Evolutionary conservation across 2,888 invertebrate species (phyloP).

Genomic region (Clusia tigrina): DNA sequence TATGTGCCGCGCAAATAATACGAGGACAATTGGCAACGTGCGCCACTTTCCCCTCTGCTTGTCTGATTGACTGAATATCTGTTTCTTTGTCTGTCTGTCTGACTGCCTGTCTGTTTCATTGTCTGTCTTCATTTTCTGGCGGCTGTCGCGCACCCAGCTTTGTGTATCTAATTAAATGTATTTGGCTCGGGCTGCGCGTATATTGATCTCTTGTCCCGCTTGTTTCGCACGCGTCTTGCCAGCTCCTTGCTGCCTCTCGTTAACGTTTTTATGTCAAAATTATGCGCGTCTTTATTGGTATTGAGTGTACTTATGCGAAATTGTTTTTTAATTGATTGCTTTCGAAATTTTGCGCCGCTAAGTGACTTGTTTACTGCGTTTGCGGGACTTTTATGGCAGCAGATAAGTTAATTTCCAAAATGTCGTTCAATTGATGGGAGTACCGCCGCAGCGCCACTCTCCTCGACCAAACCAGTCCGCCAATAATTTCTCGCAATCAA

Average conservation of each 20-base stretch:
- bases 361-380: not conserved
- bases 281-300: constrained; percentile 25
- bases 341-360: constrained; percentile 9
- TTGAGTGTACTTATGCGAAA: constrained; percentile 15
- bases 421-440: too few relatives aligned
- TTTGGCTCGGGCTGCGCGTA: not conserved
- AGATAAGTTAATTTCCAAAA: constrained; percentile 5
- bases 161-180: constrained; percentile 7
- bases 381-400: not conserved
- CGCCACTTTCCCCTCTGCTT: not conserved
- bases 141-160: not conserved
- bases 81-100: too few relatives aligned
- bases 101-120: not conserved
- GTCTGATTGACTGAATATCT: too few relatives aligned
- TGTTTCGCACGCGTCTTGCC: not conserved
- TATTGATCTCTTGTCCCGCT: not conserved
- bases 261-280: constrained; percentile 23
- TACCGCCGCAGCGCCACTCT: too few relatives aligned
- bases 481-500: too few relatives aligned
- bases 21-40: not conserved
- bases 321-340: constrained; percentile 27
- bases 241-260: not conserved
- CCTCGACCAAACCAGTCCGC: too few relatives aligned
- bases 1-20: not conserved
- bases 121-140: not conserved